Base-by-base conservation (phyloP, 2,888 invertebrate species). In the Apodemia zela region DNA sequence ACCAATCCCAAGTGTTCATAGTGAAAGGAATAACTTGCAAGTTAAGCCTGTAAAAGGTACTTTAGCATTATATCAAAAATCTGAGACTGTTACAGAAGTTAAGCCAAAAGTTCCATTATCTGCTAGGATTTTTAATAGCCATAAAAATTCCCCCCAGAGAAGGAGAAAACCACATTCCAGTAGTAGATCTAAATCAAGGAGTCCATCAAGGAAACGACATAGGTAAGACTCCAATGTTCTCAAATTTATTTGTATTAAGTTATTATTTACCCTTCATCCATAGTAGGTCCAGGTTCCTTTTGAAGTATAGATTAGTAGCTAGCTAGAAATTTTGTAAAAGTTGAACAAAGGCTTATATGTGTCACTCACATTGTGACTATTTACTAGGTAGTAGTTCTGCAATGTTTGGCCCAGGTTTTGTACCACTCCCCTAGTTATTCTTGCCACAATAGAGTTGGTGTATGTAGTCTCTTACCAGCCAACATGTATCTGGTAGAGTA, bases 1-100 rank as follows among this genome's bases (percentile, higher is more conserved):
- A 82, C 97, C 98, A 38, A 93, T 99, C 72, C 99, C 99, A 54
- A 96, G 95, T 84, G 96, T 96, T 63, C 94, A 96, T 78, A 96
- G 96, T 81, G 96, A 96, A 81, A 93, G 95, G 47, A 94, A 95
- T 85, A 93, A 92, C 69, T 89, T 94, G 76, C 93, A 94, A 64
- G 94, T 94, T 33, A 94, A 94, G 75, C 92, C 93, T 62, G 93
- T 93, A 35, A 85, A 92, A 69, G 93, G 94, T 69, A 83, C 93
- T 71, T 79, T 94, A 73, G 82, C 93, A 68, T 87, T 94, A 75
- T 93, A 93, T 79, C 94, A 94, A 79, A 94, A 93, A 72, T 79
- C 71, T 75, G 88, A 83, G 68, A 81, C 75, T 72, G 73, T 76
- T 74, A 70, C 75, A 60, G 87, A 87, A 68, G 63, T 64, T 60